A percentile compares a stretch with the other conserved stretches of the same genome.
Evolutionary conservation across 1,140 invertebrate species (phyloP).

Genomic region (Drosophila subobscura): DNA sequence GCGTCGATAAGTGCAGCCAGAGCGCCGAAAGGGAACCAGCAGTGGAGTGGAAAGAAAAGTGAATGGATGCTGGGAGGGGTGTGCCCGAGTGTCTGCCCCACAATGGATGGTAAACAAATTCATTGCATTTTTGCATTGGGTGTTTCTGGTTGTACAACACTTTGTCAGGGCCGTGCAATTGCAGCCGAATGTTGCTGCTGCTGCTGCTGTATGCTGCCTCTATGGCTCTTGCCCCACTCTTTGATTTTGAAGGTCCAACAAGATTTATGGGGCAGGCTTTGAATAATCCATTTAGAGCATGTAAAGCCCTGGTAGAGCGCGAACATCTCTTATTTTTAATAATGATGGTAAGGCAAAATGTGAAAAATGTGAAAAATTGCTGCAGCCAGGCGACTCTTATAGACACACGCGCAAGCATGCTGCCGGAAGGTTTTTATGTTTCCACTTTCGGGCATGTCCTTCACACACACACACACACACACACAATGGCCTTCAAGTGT

Average conservation of each 20-base stretch:
- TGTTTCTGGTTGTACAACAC: slow-evolving; percentile 4
- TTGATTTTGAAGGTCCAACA: slow-evolving; percentile 37
- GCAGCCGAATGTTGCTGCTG: neutral
- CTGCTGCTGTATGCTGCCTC: too few species aligned
- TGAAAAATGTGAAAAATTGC: slow-evolving; percentile 41
- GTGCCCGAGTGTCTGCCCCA: slow-evolving; percentile 9
- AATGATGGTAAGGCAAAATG: slow-evolving; percentile 44
- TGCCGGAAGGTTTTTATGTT: slow-evolving; percentile 46
- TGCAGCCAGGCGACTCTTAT: slow-evolving; percentile 33
- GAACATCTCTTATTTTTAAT: slow-evolving; percentile 65
- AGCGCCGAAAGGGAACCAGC: neutral
- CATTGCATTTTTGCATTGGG: slow-evolving; percentile 25
- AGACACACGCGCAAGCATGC: slow-evolving; percentile 4
- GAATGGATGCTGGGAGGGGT: neutral
- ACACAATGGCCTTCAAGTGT: slow-evolving; percentile 37
- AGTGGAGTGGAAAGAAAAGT: neutral
- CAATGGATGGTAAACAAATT: slow-evolving; percentile 49
- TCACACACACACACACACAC: slow-evolving; percentile 62
- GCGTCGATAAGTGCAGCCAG: slow-evolving; percentile 43
- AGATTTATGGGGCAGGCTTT: slow-evolving; percentile 57
- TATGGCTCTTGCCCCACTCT: slow-evolving; percentile 7
- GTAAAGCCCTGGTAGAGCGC: slow-evolving; percentile 33
- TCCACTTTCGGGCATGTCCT: slow-evolving; percentile 70
- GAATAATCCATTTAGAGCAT: slow-evolving; percentile 75
- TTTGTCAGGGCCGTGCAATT: slow-evolving; percentile 26